Conservation (phyloP, 1,140 invertebrate species). For the Arctopsyche grandis region DNA sequence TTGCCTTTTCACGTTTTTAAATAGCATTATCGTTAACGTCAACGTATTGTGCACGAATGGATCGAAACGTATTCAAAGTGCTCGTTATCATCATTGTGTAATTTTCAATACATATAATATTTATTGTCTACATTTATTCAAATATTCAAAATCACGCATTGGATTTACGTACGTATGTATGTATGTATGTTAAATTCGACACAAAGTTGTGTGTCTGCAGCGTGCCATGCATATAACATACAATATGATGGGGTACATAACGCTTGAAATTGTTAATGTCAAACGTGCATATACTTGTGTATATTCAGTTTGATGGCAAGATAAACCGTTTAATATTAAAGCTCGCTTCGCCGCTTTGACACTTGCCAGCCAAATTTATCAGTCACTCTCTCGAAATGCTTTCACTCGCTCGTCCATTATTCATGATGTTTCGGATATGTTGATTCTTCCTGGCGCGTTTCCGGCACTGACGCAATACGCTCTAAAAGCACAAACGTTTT, state of each 20-base stretch:
- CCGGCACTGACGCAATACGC: constrained; percentile 29
- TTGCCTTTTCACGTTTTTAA: constrained; percentile 38
- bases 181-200: too few relatives aligned
- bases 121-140: too few relatives aligned
- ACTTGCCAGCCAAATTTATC: constrained; percentile 40
- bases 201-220: too few relatives aligned
- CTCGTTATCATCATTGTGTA: too few relatives aligned
- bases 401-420: constrained; percentile 49
- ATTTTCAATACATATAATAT: too few relatives aligned
- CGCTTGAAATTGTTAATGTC: not conserved
- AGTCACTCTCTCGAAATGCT: constrained; percentile 44
- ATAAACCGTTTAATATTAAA: constrained; percentile 46
- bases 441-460: constrained; percentile 44
- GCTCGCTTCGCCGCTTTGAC: constrained; percentile 38
- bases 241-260: too few relatives aligned
- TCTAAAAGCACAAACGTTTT: constrained; percentile 43
- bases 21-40: not conserved
- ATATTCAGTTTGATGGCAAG: constrained; percentile 12
- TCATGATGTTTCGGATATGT: constrained; percentile 53
- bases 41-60: not conserved
- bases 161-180: too few relatives aligned
- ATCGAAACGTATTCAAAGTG: not conserved
- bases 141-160: too few relatives aligned
- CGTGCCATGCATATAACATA: too few relatives aligned
- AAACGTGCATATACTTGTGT: not conserved